Conservation (phyloP, 2,797 vertebrate species). For the Helarctos malayanus region DNA sequence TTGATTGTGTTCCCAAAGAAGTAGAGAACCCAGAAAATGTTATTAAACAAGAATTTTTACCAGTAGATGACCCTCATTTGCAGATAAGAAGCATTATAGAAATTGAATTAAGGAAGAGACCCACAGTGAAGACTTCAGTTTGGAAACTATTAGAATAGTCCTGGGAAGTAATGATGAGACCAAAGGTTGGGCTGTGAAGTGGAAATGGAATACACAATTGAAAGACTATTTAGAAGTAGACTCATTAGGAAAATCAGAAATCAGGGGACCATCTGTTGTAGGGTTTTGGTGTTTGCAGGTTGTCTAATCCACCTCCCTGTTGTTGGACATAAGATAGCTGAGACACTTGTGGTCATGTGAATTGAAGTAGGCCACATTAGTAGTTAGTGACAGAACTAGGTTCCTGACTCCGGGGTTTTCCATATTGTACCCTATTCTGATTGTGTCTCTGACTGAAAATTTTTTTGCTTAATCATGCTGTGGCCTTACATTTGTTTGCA, state of each 20-base stretch:
- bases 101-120: not conserved
- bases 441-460: not conserved
- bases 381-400: not conserved
- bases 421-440: not conserved
- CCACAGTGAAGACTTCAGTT: not conserved
- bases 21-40: not conserved
- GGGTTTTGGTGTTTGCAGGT: not conserved
- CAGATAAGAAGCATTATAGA: not conserved
- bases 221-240: slow-evolving; percentile 36
- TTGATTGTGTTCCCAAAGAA: not conserved
- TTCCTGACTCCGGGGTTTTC: not conserved
- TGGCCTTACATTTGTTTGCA: not conserved
- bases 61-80: not conserved
- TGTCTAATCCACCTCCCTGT: not conserved
- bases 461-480: not conserved
- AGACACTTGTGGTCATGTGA: not conserved
- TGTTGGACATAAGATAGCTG: not conserved
- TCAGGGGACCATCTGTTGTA: not conserved
- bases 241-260: slow-evolving; percentile 7
- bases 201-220: not conserved
- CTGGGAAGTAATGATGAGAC: not conserved
- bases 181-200: not conserved
- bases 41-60: not conserved
- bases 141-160: not conserved
- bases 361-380: not conserved